Conservation (phyloP, 2,888 invertebrate species). For the Psococerastis gibbosa region DNA sequence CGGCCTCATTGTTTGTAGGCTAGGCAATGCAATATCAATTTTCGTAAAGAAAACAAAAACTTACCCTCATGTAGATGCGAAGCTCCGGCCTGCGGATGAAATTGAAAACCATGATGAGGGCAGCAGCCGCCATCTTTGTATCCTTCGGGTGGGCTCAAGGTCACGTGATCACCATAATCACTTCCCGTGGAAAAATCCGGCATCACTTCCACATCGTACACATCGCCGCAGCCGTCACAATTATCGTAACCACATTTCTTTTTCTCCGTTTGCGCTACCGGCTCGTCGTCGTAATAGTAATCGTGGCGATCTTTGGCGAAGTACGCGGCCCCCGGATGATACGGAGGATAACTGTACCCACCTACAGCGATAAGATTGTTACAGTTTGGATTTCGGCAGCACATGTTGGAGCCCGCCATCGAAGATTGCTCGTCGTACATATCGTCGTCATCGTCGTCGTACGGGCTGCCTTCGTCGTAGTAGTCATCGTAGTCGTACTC, state of each 20-base stretch:
- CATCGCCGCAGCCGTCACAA: constrained; percentile 3
- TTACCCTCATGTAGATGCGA: no score
- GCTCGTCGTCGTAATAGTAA: not conserved
- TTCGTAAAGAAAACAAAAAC: no score
- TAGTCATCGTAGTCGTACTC: constrained; percentile 53
- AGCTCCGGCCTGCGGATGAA: constrained; percentile 2
- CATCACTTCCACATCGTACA: constrained; percentile 21
- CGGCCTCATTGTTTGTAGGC: no score
- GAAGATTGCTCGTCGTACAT: constrained; percentile 15
- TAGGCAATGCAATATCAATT: no score
- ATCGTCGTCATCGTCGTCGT: constrained; percentile 22
- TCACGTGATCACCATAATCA: constrained; percentile 34
- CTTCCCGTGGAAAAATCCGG: not conserved
- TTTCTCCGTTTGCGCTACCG: not conserved
- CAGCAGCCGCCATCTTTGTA: constrained; percentile 60
- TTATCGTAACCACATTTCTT: constrained; percentile 7
- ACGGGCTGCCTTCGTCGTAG: constrained; percentile 23
- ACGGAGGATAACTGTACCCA: not conserved
- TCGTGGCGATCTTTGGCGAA: constrained; percentile 5
- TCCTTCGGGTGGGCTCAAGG: constrained; percentile 77
- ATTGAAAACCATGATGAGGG: constrained; percentile 5
- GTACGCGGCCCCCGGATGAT: not conserved
- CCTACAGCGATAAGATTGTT: constrained; percentile 3
- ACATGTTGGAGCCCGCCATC: constrained; percentile 8
- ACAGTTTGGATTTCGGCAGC: constrained; percentile 5